These are phyloP conservation scores for Dryomyza anilis DNA, from an alignment of 2,888 invertebrate species.

Conservation along the genomic window DNA sequence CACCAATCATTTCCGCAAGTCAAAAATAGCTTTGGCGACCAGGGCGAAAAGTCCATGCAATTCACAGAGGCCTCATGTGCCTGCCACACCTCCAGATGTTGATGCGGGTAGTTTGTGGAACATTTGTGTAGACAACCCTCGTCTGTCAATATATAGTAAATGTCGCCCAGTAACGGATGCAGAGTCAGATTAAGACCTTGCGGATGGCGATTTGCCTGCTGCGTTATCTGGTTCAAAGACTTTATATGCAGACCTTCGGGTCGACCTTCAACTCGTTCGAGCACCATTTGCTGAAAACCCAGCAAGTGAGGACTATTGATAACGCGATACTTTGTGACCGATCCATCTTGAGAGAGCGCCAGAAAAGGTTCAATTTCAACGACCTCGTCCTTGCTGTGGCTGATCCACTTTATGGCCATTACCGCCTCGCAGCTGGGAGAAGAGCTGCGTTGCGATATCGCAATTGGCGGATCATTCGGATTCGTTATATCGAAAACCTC, in stretches of 20 bases:
- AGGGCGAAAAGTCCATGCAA: constrained; percentile 74
- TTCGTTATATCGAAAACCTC: constrained; percentile 72
- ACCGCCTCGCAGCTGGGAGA: constrained; percentile 71
- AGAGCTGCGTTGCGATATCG: constrained; percentile 65
- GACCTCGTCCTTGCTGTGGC: constrained; percentile 35
- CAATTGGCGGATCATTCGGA: constrained; percentile 62
- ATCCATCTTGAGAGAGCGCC: constrained; percentile 69
- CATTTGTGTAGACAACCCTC: constrained; percentile 85
- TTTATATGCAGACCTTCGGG: constrained; percentile 64
- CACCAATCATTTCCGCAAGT: constrained; percentile 80
- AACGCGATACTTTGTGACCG: constrained; percentile 65
- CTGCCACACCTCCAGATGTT: constrained; percentile 71
- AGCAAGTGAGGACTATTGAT: constrained; percentile 67
- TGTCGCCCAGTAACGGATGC: constrained; percentile 68
- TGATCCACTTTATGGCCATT: constrained; percentile 71
- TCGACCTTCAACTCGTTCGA: constrained; percentile 71
- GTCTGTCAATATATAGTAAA: constrained; percentile 82
- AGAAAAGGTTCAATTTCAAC: constrained; percentile 66
- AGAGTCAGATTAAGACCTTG: constrained; percentile 69
- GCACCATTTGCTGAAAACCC: constrained; percentile 69
- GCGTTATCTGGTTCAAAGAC: constrained; percentile 9
- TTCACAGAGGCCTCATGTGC: constrained; percentile 84
- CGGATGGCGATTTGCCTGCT: constrained; percentile 67
- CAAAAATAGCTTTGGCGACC: constrained; percentile 71
- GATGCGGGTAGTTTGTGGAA: constrained; percentile 80